Percentiles rank a stretch among this genome's conserved stretches.
Evolutionary conservation across 2,797 vertebrate species (phyloP).

Genomic region (Acanthopagrus latus): DNA sequence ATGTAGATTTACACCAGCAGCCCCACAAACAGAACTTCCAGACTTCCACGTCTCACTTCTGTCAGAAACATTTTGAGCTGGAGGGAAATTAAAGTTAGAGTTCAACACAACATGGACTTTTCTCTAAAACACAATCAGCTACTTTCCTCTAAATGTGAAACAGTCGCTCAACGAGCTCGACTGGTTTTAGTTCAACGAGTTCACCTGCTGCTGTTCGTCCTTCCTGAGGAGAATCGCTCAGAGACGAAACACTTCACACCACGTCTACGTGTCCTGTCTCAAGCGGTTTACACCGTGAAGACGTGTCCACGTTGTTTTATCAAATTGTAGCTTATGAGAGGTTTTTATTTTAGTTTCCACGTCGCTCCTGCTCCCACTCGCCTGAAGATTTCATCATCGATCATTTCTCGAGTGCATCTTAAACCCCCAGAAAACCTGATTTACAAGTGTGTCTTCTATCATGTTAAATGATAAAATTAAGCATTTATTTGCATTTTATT

Average conservation of each 20-base stretch:
- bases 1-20: slow-evolving; percentile 4
- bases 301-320: background rate
- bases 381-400: background rate
- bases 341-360: background rate
- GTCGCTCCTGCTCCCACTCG: background rate
- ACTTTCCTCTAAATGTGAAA: background rate
- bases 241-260: background rate
- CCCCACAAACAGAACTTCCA: background rate
- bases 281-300: too few species aligned
- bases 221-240: slow-evolving; percentile 15
- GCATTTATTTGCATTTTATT: background rate
- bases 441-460: background rate
- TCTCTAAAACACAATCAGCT: too few species aligned
- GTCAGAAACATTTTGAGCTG: background rate
- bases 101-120: background rate
- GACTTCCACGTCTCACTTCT: background rate
- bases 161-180: background rate
- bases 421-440: background rate
- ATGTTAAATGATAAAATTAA: background rate
- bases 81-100: background rate
- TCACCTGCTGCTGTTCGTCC: slow-evolving; percentile 1
- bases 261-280: background rate
- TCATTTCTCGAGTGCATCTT: background rate
- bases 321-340: background rate
- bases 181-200: background rate